Evolutionary conservation across 2,888 invertebrate species (phyloP).

Genomic region (Leucophenga montana): DNA sequence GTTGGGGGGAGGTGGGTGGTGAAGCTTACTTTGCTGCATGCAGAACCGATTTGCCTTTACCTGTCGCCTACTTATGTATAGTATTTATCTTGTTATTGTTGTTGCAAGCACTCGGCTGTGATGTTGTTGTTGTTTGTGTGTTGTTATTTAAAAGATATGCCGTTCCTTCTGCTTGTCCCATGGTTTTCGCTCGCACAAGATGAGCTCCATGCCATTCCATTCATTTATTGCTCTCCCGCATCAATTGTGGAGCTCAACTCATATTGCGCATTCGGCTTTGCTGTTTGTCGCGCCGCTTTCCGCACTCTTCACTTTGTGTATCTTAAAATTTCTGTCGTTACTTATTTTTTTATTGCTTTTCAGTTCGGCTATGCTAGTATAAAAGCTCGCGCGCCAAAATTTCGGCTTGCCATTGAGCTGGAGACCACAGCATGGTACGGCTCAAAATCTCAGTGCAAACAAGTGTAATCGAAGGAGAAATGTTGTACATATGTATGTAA

Average conservation of each 20-base stretch:
- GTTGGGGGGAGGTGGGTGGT: no score
- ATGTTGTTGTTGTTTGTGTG: not conserved
- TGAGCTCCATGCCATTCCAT: slow-evolving; percentile 38
- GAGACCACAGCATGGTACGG: slow-evolving; percentile 38
- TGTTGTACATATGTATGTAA: not conserved
- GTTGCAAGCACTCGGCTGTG: no score
- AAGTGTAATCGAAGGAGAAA: slow-evolving; percentile 4
- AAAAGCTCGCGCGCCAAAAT: slow-evolving; percentile 70
- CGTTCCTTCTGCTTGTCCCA: not conserved
- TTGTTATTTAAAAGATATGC: slow-evolving; percentile 45
- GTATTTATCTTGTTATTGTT: slow-evolving; percentile 47
- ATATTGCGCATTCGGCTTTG: slow-evolving; percentile 41
- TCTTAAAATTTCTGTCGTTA: not conserved
- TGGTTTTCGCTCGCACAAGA: not conserved
- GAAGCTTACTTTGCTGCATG: slow-evolving; percentile 15
- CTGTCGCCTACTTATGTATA: slow-evolving; percentile 44
- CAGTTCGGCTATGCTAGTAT: slow-evolving; percentile 55
- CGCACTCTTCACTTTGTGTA: not conserved
- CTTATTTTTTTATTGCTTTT: slow-evolving; percentile 24
- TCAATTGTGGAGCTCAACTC: slow-evolving; percentile 42
- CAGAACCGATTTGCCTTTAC: slow-evolving; percentile 23
- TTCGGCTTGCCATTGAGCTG: slow-evolving; percentile 49
- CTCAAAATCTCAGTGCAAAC: not conserved
- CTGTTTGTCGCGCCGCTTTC: no score
- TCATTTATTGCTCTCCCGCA: slow-evolving; percentile 39